Percentiles rank a stretch among this genome's conserved stretches.
Evolutionary conservation across 2,113 vertebrate genomes (phyloP).

Genomic region (Melanotaenia duboulayi): DNA sequence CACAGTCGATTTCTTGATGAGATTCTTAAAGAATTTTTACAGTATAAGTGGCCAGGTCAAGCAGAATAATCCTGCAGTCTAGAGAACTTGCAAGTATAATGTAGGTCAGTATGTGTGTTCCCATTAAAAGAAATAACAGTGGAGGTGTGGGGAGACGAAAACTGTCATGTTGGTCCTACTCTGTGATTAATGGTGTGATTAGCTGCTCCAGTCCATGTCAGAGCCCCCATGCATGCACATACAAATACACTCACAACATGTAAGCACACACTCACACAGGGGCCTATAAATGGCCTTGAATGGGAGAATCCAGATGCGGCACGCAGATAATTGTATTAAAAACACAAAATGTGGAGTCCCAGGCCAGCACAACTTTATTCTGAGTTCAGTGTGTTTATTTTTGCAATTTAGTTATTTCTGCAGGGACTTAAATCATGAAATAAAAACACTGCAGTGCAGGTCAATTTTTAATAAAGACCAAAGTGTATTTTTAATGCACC

Average conservation of each 20-base stretch:
- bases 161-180: slow-evolving; percentile 58
- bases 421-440: slow-evolving; percentile 77
- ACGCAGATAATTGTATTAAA: slow-evolving; percentile 80
- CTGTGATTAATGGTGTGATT: slow-evolving; percentile 80
- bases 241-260: slow-evolving; percentile 47
- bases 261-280: slow-evolving; percentile 54
- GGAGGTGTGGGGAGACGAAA: slow-evolving; percentile 76
- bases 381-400: slow-evolving; percentile 76
- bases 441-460: slow-evolving; percentile 70
- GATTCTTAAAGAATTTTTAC: neutral
- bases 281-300: slow-evolving; percentile 77
- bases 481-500: slow-evolving; percentile 81
- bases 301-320: slow-evolving; percentile 79
- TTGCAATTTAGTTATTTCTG: slow-evolving; percentile 76
- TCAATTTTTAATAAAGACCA: slow-evolving; percentile 68
- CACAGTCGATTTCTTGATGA: neutral
- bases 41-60: slow-evolving; percentile 17
- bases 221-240: slow-evolving; percentile 48
- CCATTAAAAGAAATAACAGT: slow-evolving; percentile 75
- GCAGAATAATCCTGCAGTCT: slow-evolving; percentile 32
- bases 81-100: slow-evolving; percentile 43
- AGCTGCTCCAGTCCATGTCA: slow-evolving; percentile 68
- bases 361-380: slow-evolving; percentile 64
- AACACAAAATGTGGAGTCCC: slow-evolving; percentile 72
- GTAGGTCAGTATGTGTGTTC: slow-evolving; percentile 34